Base-by-base conservation (phyloP, 2,888 invertebrate genomes). In the Heliconius ethilla region DNA sequence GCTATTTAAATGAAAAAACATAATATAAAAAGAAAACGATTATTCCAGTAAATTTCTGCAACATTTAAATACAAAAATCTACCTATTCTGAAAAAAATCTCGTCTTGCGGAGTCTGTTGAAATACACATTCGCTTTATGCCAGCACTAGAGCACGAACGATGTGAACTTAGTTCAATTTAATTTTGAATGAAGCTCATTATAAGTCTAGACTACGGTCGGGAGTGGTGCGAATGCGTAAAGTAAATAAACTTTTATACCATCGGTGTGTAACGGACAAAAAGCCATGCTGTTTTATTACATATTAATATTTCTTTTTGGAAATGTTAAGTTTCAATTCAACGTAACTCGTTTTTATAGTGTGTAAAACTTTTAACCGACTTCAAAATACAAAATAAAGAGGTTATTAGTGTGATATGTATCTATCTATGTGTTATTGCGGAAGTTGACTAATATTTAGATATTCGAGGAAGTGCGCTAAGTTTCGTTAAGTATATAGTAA, bases 161-260 rank as follows among this genome's bases (percentile, higher is more conserved):
- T 66, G 40, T 63, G 74, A 74, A 74, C 74, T 74, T 74, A 37
- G 74, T 74, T 74, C 74, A 74, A 74, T 74, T 62, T 70, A 59
- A 62, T 76, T 76, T 76, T 76, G 62, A 70, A 76, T 76, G 70
- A 76, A 76, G 70, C 70, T 76, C 70, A 76, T 76, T 76, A 70
- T 70, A 76, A 69, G 70, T 76, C 70, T 70, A 76, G 76, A 76
- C 76, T 70, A 29, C 66, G 51, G n/a, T 74, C 45, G 27, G 63
- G 27, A 74, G 74, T 74, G 74, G 74, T 74, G 74, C 63, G 74
- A 74, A 74, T 74, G 74, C 74, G 74, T 74, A 27, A 74, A 74
- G 74, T 63, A 74, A 74, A 74, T 74, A 45, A 27, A 40, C 18
- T 74, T 45, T 63, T 62, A 63, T 74, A 63, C n/a, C 27, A 74